These are phyloP conservation scores for Listronotus oregonensis DNA, from an alignment of 1,140 invertebrate genomes.

Conservation along the genomic window DNA sequence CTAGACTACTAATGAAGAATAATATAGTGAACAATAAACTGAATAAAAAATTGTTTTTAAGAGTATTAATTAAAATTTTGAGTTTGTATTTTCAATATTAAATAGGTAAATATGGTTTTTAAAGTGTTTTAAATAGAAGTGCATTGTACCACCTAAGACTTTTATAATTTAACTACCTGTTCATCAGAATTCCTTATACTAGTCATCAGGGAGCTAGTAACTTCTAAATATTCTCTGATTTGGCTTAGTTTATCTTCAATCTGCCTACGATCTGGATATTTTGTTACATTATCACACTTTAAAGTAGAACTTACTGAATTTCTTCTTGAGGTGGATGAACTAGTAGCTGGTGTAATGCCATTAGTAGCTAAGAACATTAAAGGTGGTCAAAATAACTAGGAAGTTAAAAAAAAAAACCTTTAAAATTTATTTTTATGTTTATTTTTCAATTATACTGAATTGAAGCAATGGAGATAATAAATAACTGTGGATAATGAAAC, in stretches of 20 bases:
- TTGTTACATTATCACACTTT: conserved; percentile 55
- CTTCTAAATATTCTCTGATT: conserved; percentile 56
- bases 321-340: conserved; percentile 47
- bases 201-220: conserved; percentile 55
- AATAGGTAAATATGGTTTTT: no score
- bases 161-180: conserved; percentile 44
- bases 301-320: conserved; percentile 48
- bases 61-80: no score
- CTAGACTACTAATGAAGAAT: no score
- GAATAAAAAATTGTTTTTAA: no score
- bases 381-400: conserved; percentile 5
- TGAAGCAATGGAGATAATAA: no score
- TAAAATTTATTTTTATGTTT: no score
- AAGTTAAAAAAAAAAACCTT: no score
- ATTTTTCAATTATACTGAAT: no score
- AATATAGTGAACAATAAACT: no score
- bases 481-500: conserved; percentile 11
- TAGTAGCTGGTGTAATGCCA: conserved; percentile 40
- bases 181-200: conserved; percentile 55
- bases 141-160: no score
- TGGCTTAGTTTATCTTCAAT: conserved; percentile 55
- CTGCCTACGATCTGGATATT: conserved; percentile 56
- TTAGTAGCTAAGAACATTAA: conserved; percentile 36
- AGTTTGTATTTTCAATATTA: no score
- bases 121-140: no score